Evolutionary conservation across 2,797 vertebrate species (phyloP).

Genomic region (Melanotaenia pygmaea): DNA sequence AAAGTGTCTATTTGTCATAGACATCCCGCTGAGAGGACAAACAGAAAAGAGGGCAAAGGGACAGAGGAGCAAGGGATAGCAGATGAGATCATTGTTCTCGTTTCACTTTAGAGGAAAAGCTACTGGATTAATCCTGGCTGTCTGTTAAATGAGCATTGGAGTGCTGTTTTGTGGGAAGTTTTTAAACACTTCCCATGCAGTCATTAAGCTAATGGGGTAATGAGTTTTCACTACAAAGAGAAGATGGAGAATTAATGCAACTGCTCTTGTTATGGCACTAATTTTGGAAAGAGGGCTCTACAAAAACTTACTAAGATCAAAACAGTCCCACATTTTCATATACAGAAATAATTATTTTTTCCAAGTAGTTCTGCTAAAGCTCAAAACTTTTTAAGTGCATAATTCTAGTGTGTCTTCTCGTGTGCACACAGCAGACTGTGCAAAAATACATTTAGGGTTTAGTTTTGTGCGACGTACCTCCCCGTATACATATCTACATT

Average conservation of each 20-base stretch:
- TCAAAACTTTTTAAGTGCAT: background rate
- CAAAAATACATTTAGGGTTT: conserved; percentile 1
- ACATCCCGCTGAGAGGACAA: conserved; percentile 60
- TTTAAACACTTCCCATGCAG: conserved; percentile 66
- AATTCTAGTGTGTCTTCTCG: conserved; percentile 9
- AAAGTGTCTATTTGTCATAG: conserved; percentile 62
- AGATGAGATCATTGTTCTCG: conserved; percentile 64
- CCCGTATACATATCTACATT: conserved; percentile 33
- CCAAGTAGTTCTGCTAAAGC: conserved; percentile 13
- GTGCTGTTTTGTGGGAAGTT: conserved; percentile 61
- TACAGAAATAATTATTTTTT: conserved; percentile 9
- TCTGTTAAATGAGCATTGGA: conserved; percentile 62
- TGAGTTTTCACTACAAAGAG: conserved; percentile 60
- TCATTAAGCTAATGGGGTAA: conserved; percentile 65
- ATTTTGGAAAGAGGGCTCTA: conserved; percentile 1
- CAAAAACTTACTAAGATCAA: background rate
- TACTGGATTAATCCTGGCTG: conserved; percentile 64
- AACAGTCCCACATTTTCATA: background rate
- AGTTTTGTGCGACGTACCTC: conserved; percentile 4
- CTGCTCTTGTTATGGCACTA: conserved; percentile 9
- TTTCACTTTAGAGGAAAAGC: conserved; percentile 65
- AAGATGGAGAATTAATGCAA: conserved; percentile 38
- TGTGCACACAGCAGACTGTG: background rate
- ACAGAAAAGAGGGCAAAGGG: conserved; percentile 51
- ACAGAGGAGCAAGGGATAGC: conserved; percentile 32